Percentiles rank a stretch among this genome's conserved stretches.
Conservation (phyloP, 2,888 invertebrate species). For the Trichopria drosophilae region DNA sequence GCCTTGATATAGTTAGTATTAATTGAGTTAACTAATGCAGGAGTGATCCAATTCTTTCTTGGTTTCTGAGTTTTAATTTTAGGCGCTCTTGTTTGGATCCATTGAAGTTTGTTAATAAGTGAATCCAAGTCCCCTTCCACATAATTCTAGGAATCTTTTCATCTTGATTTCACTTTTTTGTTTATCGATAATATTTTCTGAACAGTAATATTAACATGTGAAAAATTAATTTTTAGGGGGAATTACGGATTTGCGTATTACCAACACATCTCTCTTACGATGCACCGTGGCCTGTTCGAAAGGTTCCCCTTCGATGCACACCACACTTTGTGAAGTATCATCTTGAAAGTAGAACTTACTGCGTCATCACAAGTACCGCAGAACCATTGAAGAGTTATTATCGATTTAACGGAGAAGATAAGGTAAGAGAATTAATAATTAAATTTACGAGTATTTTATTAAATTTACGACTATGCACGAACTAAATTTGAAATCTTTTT, state of each 20-base stretch:
- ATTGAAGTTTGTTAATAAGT: too few species aligned
- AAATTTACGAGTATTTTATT: too few species aligned
- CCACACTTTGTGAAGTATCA: slow-evolving; percentile 94
- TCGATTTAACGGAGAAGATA: slow-evolving; percentile 92
- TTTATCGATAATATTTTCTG: neutral
- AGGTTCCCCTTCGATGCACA: slow-evolving; percentile 91
- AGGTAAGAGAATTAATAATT: too few species aligned
- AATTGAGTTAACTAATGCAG: too few species aligned
- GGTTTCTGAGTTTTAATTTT: too few species aligned
- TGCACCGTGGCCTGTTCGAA: slow-evolving; percentile 92
- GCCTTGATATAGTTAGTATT: too few species aligned
- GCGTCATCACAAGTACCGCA: slow-evolving; percentile 80
- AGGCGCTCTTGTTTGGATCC: too few species aligned
- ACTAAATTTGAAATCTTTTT: too few species aligned
- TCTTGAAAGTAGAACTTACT: slow-evolving; percentile 91
- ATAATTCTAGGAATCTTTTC: neutral
- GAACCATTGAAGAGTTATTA: slow-evolving; percentile 79
- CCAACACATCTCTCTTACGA: slow-evolving; percentile 93
- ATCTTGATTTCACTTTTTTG: neutral
- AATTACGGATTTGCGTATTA: slow-evolving; percentile 86
- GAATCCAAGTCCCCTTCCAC: too few species aligned
- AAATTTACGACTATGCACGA: too few species aligned
- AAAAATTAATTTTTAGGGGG: too few species aligned
- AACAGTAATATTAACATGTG: slow-evolving; percentile 20
- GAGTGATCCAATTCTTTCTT: too few species aligned